phyloP scores from a whole-genome alignment of 2,797 vertebrate genomes.

The Syncerus caffer region DNA sequence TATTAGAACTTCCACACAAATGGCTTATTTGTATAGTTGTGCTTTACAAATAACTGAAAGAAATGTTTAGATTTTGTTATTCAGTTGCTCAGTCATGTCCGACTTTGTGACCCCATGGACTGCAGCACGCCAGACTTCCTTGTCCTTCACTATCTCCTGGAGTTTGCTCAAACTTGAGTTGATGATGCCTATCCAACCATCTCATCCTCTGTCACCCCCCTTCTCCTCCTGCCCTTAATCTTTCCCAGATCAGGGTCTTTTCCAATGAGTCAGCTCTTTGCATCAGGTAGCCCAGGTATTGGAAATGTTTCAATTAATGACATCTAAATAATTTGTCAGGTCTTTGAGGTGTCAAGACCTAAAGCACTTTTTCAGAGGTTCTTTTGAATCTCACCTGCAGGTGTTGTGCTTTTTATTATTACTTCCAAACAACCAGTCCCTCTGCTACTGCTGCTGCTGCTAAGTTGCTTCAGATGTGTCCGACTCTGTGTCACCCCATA shows the following conservation, averaged over 20 bases:
- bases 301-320: background rate
- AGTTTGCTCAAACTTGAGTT: background rate
- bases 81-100: background rate
- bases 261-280: background rate
- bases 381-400: background rate
- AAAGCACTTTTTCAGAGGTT: background rate
- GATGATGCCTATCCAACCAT: background rate
- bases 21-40: background rate
- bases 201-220: background rate
- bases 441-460: background rate
- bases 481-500: too few species aligned
- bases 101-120: background rate
- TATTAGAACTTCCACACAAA: background rate
- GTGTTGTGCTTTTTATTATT: background rate
- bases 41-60: constrained; percentile 11
- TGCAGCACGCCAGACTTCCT: background rate
- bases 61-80: background rate
- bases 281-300: background rate
- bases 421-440: background rate
- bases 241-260: background rate
- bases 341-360: background rate
- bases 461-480: too few species aligned
- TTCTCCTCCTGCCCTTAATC: background rate
- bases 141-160: background rate
- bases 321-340: background rate